These are phyloP conservation scores for Lindbergichthys nudifrons DNA, from an alignment of 2,797 vertebrate genomes.

Conservation along the genomic window DNA sequence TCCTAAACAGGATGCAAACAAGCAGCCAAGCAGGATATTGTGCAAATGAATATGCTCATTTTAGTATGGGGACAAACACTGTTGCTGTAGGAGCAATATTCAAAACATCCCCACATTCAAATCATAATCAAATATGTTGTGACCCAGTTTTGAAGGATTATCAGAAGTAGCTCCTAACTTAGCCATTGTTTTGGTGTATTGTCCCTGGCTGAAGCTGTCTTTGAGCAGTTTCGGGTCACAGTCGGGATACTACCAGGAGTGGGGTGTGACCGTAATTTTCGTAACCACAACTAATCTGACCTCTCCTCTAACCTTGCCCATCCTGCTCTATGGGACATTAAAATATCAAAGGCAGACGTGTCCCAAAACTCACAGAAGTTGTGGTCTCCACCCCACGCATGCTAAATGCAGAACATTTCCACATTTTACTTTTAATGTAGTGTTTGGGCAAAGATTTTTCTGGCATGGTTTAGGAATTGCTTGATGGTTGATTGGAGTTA, in stretches of 20 bases:
- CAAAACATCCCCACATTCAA: conserved; percentile 43
- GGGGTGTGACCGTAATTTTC: conserved; percentile 35
- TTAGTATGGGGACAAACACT: conserved; percentile 38
- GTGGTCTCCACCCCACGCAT: conserved; percentile 63
- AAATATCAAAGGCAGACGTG: conserved; percentile 74
- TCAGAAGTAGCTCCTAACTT: conserved; percentile 11
- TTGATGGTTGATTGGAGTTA: conserved; percentile 65
- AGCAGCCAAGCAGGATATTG: conserved; percentile 55
- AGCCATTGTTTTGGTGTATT: neutral
- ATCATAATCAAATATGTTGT: conserved; percentile 26
- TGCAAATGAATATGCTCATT: conserved; percentile 62
- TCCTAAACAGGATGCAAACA: conserved; percentile 67
- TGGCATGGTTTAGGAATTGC: conserved; percentile 51
- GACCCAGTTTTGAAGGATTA: conserved; percentile 3
- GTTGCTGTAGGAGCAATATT: conserved; percentile 35
- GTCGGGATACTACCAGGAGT: conserved; percentile 17
- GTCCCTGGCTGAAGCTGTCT: conserved; percentile 1
- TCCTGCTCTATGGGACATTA: conserved; percentile 65
- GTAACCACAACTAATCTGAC: conserved; percentile 39
- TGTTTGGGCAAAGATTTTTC: conserved; percentile 43
- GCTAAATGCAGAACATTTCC: conserved; percentile 55
- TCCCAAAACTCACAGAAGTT: conserved; percentile 71
- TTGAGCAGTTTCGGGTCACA: conserved; percentile 5
- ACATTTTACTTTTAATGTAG: conserved; percentile 66
- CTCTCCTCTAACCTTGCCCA: conserved; percentile 51